Base-by-base conservation (phyloP, 2,888 invertebrate genomes). In the Yponomeuta malinellus region DNA sequence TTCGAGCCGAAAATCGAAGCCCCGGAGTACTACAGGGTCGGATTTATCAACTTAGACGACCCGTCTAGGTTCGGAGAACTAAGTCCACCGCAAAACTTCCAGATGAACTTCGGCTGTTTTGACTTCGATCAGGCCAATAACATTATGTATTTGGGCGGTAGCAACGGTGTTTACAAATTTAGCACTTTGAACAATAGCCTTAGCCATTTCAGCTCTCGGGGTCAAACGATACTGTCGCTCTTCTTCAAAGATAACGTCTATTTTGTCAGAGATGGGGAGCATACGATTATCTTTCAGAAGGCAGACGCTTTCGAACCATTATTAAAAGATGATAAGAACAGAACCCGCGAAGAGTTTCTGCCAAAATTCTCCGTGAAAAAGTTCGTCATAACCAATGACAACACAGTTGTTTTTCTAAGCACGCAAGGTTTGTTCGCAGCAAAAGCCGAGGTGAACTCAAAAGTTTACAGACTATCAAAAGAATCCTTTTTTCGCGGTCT, bases 401-500 rank as follows among this genome's bases (percentile, higher is more conserved):
- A 85, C 73, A 79, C 84, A 1, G 76, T 87, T 1, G 83, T 90
- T 2, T 88, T 83, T 72, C 71, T 84, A 43, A 83, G 82, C 73
- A 78, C 76, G 23, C 79, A 77, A 29, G 91, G 91, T 1, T 74
- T 92, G 71, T 89, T 82, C 31, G 72, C 59, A 10, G 48, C 37
- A 23, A n/a, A 33, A 72, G 83, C 84, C 1, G 82, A 76, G 9
- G 86, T 82, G 71, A 83, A 80, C 2, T 77, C 79, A 0, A 75
- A 79, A 3, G 75, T 76, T 0, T 78, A 82, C 12, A 78, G 78
- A 63, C 63, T 92, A 1, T 90, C 90, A 0, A 82, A 78, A 1
- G 89, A 90, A 71, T 74, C 85, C 0, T 90, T 82, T 71, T 86
- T 89, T 63, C 81, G 90, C 77, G 90, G 90, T 0, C 72, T 91